A percentile compares a stretch with the other conserved stretches of the same genome.
Conservation (phyloP, 2,797 vertebrate genomes). For the Gorsachius magnificus region DNA sequence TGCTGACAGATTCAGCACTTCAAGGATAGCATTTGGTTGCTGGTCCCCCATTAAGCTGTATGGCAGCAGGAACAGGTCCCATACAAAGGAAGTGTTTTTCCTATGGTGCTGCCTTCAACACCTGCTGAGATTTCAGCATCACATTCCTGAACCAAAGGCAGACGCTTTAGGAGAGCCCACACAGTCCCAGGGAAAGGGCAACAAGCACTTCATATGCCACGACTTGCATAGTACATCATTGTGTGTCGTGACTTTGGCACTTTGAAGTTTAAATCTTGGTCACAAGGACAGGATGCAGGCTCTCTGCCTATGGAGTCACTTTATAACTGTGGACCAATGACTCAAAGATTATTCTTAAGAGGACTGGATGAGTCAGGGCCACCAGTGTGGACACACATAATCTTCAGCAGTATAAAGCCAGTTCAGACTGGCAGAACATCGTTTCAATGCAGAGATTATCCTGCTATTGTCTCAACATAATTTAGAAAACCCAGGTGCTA, state of each 20-base stretch:
- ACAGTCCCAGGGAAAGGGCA: not conserved
- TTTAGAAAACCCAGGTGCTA: not conserved
- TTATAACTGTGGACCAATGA: not conserved
- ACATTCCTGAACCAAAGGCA: not conserved
- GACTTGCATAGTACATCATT: not conserved
- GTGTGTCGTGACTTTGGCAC: not conserved
- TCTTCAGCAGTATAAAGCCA: not conserved
- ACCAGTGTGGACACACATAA: not conserved
- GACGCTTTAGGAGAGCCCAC: not conserved
- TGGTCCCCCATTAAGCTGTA: not conserved
- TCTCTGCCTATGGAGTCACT: not conserved
- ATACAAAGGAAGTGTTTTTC: not conserved
- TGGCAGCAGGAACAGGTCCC: not conserved
- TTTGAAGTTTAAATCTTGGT: not conserved
- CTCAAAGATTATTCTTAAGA: not conserved
- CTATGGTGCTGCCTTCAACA: not conserved
- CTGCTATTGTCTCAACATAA: not conserved
- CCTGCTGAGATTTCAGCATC: not conserved
- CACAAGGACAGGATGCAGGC: not conserved
- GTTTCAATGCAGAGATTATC: not conserved
- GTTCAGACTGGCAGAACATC: not conserved
- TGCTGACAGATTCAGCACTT: not conserved
- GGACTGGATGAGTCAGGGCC: not conserved
- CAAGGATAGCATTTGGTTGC: not conserved
- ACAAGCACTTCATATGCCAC: not conserved